Conservation (phyloP, 2,888 invertebrate genomes). For the Salticus scenicus region DNA sequence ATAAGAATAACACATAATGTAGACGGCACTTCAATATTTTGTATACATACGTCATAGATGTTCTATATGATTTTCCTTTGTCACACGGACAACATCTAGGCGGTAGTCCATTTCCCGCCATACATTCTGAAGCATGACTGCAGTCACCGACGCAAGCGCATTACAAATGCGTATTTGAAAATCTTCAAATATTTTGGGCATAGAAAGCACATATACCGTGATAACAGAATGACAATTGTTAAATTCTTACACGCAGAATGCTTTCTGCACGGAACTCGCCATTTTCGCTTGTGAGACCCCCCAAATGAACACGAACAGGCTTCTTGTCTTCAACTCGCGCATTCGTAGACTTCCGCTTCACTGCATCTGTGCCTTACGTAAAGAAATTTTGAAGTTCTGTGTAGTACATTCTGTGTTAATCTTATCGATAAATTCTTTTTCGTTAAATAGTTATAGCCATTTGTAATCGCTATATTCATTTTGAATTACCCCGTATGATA, state of each 20-base stretch:
- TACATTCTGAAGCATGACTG: conserved; percentile 27
- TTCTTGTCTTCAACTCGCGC: conserved; percentile 4
- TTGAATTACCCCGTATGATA: not conserved
- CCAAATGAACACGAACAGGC: not conserved
- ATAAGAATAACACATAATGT: not conserved
- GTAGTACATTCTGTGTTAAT: conserved; percentile 28
- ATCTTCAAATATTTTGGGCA: conserved; percentile 22
- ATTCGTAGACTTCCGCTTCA: conserved; percentile 19
- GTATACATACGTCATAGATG: conserved; percentile 19
- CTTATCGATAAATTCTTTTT: conserved; percentile 19
- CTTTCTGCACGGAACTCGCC: conserved; percentile 7
- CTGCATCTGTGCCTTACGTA: conserved; percentile 19
- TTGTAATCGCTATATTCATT: not conserved
- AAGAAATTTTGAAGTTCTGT: conserved; percentile 30
- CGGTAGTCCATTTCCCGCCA: conserved; percentile 27
- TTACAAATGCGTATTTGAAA: not conserved
- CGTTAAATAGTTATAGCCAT: not conserved
- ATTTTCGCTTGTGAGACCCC: not conserved
- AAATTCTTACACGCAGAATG: conserved; percentile 18
- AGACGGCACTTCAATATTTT: conserved; percentile 17
- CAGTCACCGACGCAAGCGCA: too few relatives aligned
- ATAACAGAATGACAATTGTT: not conserved
- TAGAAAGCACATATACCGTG: not conserved
- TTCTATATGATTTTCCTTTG: conserved; percentile 5
- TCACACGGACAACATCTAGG: conserved; percentile 7